A percentile compares a stretch with the other conserved stretches of the same genome.
Evolutionary conservation across 1,140 invertebrate genomes (phyloP).

Genomic region (Drosophila grimshawi): DNA sequence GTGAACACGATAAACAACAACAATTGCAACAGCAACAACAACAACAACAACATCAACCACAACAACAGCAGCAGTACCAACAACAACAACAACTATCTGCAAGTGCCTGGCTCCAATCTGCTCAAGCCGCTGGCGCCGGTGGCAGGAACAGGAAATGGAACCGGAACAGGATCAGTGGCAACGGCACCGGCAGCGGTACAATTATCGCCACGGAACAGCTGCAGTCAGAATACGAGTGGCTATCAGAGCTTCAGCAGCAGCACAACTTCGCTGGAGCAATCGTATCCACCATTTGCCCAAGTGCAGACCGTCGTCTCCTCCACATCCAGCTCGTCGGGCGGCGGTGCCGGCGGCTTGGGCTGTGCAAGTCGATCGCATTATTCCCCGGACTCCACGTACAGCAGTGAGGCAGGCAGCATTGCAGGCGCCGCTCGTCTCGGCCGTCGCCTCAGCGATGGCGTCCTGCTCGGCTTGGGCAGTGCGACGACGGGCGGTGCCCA

Average conservation of each 20-base stretch:
- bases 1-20: constrained; percentile 22
- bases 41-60: constrained; percentile 57
- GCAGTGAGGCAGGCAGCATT: constrained; percentile 62
- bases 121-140: constrained; percentile 30
- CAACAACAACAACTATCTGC: constrained; percentile 72
- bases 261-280: constrained; percentile 80
- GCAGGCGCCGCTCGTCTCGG: constrained; percentile 58
- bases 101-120: constrained; percentile 41
- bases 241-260: constrained; percentile 84
- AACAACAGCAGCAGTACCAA: constrained; percentile 52
- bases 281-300: constrained; percentile 74
- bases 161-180: constrained; percentile 1
- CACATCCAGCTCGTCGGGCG: constrained; percentile 54
- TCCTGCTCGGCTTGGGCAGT: constrained; percentile 64
- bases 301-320: constrained; percentile 62
- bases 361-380: constrained; percentile 53
- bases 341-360: too few relatives aligned
- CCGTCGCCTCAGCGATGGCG: constrained; percentile 78
- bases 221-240: constrained; percentile 81
- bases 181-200: background rate
- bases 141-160: background rate
- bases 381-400: constrained; percentile 79
- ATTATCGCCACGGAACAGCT: constrained; percentile 74
- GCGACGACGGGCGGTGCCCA: constrained; percentile 46
- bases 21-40: constrained; percentile 46